Conservation (phyloP, 2,113 vertebrate species). For the Chamaea fasciata region DNA sequence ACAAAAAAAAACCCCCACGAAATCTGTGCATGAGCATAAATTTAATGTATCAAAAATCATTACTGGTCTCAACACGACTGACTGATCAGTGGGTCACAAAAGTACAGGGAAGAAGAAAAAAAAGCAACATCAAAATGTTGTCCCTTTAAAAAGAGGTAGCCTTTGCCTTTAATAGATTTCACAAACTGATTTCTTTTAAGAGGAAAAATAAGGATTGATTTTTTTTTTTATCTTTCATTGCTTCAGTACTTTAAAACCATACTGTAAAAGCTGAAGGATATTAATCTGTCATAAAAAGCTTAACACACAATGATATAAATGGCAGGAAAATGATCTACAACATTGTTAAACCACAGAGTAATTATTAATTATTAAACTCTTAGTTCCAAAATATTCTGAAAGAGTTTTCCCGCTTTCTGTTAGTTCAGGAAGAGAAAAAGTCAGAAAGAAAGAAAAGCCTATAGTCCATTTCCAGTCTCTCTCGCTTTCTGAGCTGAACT, state of each 20-base stretch:
- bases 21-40: neutral
- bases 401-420: conserved; percentile 45
- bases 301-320: conserved; percentile 50
- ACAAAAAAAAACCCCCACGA: too few relatives aligned
- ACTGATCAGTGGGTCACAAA: neutral
- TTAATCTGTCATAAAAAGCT: conserved; percentile 63
- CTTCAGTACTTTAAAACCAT: conserved; percentile 46
- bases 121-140: neutral
- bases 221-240: conserved; percentile 40
- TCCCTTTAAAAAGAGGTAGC: neutral
- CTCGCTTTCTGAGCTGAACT: conserved; percentile 50
- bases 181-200: neutral
- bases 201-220: neutral
- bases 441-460: conserved; percentile 52
- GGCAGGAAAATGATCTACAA: conserved; percentile 56
- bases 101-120: neutral
- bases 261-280: conserved; percentile 52
- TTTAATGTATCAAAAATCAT: neutral
- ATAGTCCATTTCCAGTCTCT: conserved; percentile 21
- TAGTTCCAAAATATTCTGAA: conserved; percentile 43
- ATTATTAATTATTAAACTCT: conserved; percentile 63
- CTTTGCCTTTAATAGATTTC: conserved; percentile 35
- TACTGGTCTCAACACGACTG: neutral
- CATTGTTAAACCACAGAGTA: conserved; percentile 50
- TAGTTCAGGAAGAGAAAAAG: conserved; percentile 55